Evolutionary conservation across 2,113 vertebrate species (phyloP).

Genomic region (Melierax canorus): DNA sequence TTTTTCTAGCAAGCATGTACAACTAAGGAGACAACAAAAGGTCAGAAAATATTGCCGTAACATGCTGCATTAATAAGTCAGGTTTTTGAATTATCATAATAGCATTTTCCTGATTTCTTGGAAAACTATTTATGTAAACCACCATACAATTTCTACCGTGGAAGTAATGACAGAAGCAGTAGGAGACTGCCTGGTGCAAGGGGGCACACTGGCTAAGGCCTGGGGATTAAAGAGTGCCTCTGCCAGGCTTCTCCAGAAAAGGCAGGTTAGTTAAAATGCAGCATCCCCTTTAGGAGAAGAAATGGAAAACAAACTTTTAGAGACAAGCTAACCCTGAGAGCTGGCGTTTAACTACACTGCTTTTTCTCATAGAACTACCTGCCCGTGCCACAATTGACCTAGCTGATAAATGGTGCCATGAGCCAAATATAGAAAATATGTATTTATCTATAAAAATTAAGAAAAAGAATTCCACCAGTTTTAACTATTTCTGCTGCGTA

Average conservation of each 20-base stretch:
- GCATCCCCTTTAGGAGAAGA: not conserved
- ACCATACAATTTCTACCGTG: not conserved
- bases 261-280: not conserved
- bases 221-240: not conserved
- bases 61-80: not conserved
- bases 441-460: not conserved
- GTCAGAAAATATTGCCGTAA: not conserved
- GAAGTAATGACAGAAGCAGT: not conserved
- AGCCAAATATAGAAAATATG: not conserved
- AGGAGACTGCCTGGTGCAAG: not conserved
- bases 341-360: not conserved
- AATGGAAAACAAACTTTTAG: not conserved
- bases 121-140: not conserved
- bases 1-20: not conserved
- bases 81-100: not conserved
- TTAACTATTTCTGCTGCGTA: not conserved
- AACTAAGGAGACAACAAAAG: not conserved
- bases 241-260: not conserved
- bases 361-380: not conserved
- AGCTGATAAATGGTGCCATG: not conserved
- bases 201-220: not conserved
- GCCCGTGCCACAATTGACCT: rapidly evolving
- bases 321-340: not conserved
- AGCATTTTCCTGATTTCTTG: not conserved
- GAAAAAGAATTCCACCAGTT: not conserved